A percentile compares a stretch with the other conserved stretches of the same genome.
Conservation (phyloP, 2,113 vertebrate species). For the Alligator sinensis region DNA sequence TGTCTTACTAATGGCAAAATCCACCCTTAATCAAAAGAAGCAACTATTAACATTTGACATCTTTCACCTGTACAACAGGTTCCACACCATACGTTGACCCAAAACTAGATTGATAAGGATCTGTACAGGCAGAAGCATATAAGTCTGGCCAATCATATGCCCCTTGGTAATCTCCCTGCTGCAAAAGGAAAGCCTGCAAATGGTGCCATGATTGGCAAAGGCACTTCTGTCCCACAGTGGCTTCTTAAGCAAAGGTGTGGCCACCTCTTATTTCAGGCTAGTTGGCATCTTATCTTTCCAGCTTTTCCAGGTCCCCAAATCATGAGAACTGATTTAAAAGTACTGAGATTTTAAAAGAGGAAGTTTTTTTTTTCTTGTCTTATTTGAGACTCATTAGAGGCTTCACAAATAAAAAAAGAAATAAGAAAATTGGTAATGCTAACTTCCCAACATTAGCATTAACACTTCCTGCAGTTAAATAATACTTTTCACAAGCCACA, state of each 20-base stretch:
- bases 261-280: neutral
- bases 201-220: neutral
- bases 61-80: neutral
- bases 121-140: neutral
- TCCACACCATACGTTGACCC: neutral
- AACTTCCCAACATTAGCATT: neutral
- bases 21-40: neutral
- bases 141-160: neutral
- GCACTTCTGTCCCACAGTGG: neutral
- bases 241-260: neutral
- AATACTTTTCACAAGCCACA: no score
- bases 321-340: neutral
- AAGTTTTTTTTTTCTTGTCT: neutral
- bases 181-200: neutral
- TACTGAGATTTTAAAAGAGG: neutral
- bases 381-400: neutral
- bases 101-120: neutral
- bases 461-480: neutral
- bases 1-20: neutral
- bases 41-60: neutral
- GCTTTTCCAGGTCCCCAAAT: neutral
- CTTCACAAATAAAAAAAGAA: neutral
- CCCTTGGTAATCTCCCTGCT: neutral
- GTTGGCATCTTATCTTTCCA: neutral
- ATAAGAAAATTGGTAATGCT: neutral